Evolutionary conservation across 2,888 invertebrate genomes (phyloP).

Genomic region (Lasioglossum leucozonium): DNA sequence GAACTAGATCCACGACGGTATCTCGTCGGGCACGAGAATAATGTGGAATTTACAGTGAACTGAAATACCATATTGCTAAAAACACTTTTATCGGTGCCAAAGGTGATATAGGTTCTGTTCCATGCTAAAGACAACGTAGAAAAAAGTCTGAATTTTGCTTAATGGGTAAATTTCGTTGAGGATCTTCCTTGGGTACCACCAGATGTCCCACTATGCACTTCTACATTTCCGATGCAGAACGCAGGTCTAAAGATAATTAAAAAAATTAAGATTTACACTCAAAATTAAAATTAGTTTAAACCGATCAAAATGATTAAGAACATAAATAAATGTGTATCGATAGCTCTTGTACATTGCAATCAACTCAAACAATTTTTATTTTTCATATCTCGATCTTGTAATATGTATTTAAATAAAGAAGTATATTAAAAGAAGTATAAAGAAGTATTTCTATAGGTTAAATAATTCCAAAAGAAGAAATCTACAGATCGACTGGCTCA

Average conservation of each 20-base stretch:
- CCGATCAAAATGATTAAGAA: background rate
- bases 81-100: too few relatives aligned
- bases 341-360: background rate
- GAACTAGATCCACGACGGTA: too few relatives aligned
- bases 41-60: too few relatives aligned
- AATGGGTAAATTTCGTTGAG: background rate
- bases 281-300: background rate
- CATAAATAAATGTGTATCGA: too few relatives aligned
- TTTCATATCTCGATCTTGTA: background rate
- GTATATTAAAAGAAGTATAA: background rate
- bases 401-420: too few relatives aligned
- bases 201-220: background rate
- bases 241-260: background rate
- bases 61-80: too few relatives aligned
- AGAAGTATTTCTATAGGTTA: background rate
- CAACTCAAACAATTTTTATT: background rate
- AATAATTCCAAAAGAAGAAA: background rate
- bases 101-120: too few relatives aligned
- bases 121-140: too few relatives aligned
- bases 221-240: background rate
- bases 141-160: too few relatives aligned
- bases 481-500: background rate
- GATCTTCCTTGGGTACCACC: background rate
- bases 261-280: background rate
- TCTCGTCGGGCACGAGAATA: too few relatives aligned